phyloP scores from a whole-genome alignment of 1,140 invertebrate species.

The Potamilus streckersoni region DNA sequence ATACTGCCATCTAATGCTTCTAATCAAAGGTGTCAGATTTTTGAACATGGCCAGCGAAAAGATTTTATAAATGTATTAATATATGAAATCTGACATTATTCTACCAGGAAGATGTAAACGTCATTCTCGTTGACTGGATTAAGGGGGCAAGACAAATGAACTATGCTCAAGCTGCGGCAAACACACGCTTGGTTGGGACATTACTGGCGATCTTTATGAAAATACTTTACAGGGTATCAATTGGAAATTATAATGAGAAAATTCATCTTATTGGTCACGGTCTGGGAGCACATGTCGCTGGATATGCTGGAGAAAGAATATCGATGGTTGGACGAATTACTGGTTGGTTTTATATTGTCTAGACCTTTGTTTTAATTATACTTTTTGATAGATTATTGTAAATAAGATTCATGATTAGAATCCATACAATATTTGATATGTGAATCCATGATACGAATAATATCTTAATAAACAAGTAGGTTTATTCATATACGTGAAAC shows the following conservation, averaged over 20 bases:
- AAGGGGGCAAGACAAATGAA: conserved; percentile 82
- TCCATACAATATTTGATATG: not conserved
- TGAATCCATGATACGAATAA: too few relatives aligned
- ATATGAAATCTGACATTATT: too few relatives aligned
- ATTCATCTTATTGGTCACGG: conserved; percentile 89
- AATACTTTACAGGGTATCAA: conserved; percentile 16
- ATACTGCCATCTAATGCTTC: too few relatives aligned
- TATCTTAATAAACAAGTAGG: too few relatives aligned
- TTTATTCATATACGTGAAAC: too few relatives aligned
- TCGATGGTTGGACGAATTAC: conserved; percentile 83
- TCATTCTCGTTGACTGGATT: conserved; percentile 91
- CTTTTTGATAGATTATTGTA: not conserved
- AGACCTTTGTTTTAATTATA: not conserved
- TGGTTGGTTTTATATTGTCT: conserved; percentile 38
- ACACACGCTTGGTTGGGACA: conserved; percentile 89
- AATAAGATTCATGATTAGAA: not conserved
- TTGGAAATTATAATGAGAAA: conserved; percentile 24
- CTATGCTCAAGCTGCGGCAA: conserved; percentile 91
- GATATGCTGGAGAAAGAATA: conserved; percentile 88
- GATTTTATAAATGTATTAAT: too few relatives aligned
- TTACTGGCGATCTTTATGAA: conserved; percentile 83
- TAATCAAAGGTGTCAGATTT: too few relatives aligned
- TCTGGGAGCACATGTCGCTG: conserved; percentile 87
- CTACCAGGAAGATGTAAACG: conserved; percentile 72
- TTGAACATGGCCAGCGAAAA: too few relatives aligned